phyloP scores from a whole-genome alignment of 2,797 vertebrate genomes.

The Parotocinclus haroldoi region DNA sequence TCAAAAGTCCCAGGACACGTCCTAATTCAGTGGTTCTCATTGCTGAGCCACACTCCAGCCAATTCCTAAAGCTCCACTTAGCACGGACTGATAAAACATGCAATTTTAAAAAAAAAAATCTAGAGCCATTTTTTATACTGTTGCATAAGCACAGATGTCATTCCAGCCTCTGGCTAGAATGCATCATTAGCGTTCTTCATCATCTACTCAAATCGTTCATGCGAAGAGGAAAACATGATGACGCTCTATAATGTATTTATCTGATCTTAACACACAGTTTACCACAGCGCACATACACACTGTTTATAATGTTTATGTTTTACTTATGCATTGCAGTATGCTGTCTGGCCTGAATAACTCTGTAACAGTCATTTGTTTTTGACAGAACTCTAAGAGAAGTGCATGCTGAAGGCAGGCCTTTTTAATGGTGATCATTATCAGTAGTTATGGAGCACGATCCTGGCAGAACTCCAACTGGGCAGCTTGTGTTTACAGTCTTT shows the following conservation, averaged over 20 bases:
- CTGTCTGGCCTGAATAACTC: slow-evolving; percentile 7
- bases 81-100: slow-evolving; percentile 21
- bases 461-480: slow-evolving; percentile 19
- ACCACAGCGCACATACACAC: slow-evolving; percentile 19
- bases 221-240: slow-evolving; percentile 46
- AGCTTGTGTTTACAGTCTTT: slow-evolving; percentile 8
- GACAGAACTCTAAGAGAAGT: slow-evolving; percentile 28
- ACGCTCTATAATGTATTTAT: slow-evolving; percentile 55
- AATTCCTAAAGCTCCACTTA: too few relatives aligned
- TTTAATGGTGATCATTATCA: slow-evolving; percentile 39
- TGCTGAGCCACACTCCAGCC: too few relatives aligned
- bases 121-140: slow-evolving; percentile 24
- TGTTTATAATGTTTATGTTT: slow-evolving; percentile 30
- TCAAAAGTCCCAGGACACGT: too few relatives aligned
- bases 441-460: slow-evolving; percentile 22
- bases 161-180: slow-evolving; percentile 34
- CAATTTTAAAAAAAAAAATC: slow-evolving; percentile 21
- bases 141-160: slow-evolving; percentile 35
- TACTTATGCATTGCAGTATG: slow-evolving; percentile 21
- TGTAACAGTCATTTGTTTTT: slow-evolving; percentile 39
- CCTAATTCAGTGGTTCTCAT: too few relatives aligned
- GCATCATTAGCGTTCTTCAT: slow-evolving; percentile 58
- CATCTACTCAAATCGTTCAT: slow-evolving; percentile 42
- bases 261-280: slow-evolving; percentile 39
- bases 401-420: slow-evolving; percentile 26